Evolutionary conservation across 2,797 vertebrate species (phyloP).

Genomic region (Melanotaenia boesemani): DNA sequence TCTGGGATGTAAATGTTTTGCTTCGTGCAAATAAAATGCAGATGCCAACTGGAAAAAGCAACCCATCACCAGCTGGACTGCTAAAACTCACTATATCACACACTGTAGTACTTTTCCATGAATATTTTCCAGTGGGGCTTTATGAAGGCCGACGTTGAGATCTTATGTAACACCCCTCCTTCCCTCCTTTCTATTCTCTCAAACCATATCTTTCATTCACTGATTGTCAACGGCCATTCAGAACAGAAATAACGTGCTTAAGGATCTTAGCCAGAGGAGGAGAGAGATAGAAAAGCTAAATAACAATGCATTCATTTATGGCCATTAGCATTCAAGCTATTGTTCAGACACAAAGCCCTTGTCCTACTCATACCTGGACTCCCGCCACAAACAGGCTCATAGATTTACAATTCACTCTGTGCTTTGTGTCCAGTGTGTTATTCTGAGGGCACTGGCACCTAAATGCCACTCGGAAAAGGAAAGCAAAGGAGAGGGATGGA

Average conservation of each 20-base stretch:
- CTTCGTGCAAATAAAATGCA: slow-evolving; percentile 21
- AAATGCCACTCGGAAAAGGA: slow-evolving; percentile 73
- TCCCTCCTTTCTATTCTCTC: slow-evolving; percentile 9
- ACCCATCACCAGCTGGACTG: slow-evolving; percentile 48
- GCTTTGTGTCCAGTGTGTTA: slow-evolving; percentile 58
- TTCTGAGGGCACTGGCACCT: slow-evolving; percentile 54
- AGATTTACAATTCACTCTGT: slow-evolving; percentile 31
- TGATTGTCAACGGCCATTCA: slow-evolving; percentile 44
- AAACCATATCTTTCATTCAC: slow-evolving; percentile 30
- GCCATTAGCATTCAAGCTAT: slow-evolving; percentile 74
- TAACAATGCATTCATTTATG: slow-evolving; percentile 63
- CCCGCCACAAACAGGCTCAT: slow-evolving; percentile 59
- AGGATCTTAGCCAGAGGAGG: slow-evolving; percentile 42
- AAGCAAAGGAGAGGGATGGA: slow-evolving; percentile 44
- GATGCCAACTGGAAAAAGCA: slow-evolving; percentile 45
- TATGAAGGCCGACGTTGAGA: slow-evolving; percentile 35
- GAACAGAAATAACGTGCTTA: slow-evolving; percentile 55
- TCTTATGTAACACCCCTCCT: slow-evolving; percentile 29
- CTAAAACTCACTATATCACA: slow-evolving; percentile 33
- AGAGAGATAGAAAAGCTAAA: slow-evolving; percentile 54
- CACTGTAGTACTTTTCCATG: slow-evolving; percentile 24
- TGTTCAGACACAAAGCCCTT: slow-evolving; percentile 59
- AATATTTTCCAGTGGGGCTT: slow-evolving; percentile 31
- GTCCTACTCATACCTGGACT: slow-evolving; percentile 75
- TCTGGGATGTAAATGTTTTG: slow-evolving; percentile 26